Percentiles rank a stretch among this genome's conserved stretches.
These are phyloP conservation scores for Gallinago media DNA, from an alignment of 2,113 vertebrate genomes.

Conservation along the genomic window DNA sequence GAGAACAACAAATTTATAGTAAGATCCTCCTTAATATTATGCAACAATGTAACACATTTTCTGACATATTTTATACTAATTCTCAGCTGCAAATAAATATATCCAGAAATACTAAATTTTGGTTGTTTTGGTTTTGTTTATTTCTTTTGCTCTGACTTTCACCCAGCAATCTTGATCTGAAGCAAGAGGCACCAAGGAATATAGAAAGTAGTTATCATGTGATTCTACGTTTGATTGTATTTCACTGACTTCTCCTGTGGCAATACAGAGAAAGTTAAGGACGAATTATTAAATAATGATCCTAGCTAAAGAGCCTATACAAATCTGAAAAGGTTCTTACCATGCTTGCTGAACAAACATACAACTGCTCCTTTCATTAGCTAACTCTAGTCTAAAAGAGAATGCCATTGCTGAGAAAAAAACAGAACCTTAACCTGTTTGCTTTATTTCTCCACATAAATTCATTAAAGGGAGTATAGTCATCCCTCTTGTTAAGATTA, in stretches of 20 bases:
- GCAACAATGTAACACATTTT: not conserved
- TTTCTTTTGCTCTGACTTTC: not conserved
- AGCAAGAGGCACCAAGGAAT: not conserved
- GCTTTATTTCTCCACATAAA: not conserved
- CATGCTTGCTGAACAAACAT: slow-evolving; percentile 6
- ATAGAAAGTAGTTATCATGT: not conserved
- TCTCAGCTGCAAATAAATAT: not conserved
- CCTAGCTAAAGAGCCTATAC: not conserved
- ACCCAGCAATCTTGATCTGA: not conserved
- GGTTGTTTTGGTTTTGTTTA: not conserved
- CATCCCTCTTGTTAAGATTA: not conserved
- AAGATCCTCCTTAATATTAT: not conserved
- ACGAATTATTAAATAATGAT: slow-evolving; percentile 8
- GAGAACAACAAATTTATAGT: not conserved
- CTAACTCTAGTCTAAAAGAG: not conserved
- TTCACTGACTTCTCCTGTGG: not conserved
- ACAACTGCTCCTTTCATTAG: not conserved
- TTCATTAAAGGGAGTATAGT: not conserved
- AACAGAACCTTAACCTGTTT: not conserved
- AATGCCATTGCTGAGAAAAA: not conserved
- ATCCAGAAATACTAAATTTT: not conserved
- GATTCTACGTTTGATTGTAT: not conserved
- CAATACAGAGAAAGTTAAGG: not conserved
- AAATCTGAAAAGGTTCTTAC: slow-evolving; percentile 13
- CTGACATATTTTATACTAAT: not conserved